These are phyloP conservation scores for Erethizon dorsatum DNA, from an alignment of 2,797 vertebrate genomes.

Conservation along the genomic window DNA sequence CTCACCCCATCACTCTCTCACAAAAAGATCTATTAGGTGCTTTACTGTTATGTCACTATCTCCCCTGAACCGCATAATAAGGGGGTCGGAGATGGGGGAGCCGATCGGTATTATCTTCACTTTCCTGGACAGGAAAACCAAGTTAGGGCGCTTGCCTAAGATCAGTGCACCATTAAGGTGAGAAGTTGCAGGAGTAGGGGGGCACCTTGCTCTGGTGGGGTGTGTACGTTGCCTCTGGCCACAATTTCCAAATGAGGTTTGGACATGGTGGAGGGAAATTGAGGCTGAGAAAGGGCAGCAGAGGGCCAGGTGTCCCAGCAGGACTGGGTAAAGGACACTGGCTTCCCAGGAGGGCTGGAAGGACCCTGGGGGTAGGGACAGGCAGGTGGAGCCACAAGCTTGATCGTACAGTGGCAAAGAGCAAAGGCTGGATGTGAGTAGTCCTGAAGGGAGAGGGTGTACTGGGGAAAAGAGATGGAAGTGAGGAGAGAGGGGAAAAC, in stretches of 20 bases:
- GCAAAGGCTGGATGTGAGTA: neutral
- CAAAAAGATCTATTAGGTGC: neutral
- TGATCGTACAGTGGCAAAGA: neutral
- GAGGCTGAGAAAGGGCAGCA: neutral
- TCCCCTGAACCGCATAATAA: neutral
- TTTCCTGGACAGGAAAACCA: neutral
- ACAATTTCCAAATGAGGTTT: neutral
- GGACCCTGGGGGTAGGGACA: neutral
- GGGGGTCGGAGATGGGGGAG: neutral
- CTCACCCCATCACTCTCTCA: neutral
- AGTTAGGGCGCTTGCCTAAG: neutral
- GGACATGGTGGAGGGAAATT: neutral
- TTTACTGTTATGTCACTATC: neutral
- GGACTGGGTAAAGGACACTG: slow-evolving; percentile 38
- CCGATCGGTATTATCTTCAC: neutral
- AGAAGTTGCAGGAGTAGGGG: neutral
- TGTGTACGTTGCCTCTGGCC: neutral
- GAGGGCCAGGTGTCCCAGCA: neutral
- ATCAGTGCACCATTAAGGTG: neutral
- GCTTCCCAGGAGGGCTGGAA: slow-evolving; percentile 56
- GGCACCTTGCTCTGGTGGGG: neutral
- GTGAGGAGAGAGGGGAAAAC: neutral
- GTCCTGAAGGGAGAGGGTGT: neutral
- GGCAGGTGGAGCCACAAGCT: neutral
- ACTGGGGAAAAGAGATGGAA: neutral